phyloP scores from a whole-genome alignment of 2,888 invertebrate species.

The Plebejus argus region DNA sequence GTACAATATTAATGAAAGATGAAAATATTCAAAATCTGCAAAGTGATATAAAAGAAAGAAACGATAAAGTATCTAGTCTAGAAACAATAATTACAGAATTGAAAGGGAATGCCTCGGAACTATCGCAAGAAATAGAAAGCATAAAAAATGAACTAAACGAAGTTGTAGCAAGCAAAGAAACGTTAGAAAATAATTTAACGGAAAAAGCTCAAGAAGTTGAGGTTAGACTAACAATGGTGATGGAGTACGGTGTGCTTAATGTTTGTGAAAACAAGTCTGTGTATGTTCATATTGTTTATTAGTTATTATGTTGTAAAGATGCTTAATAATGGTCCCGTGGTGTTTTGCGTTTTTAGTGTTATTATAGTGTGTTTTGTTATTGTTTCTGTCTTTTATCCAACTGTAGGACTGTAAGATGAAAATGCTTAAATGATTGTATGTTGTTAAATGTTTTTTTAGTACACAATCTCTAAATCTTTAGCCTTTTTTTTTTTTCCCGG shows the following conservation, averaged over 20 bases:
- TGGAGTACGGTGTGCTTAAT: conserved; percentile 45
- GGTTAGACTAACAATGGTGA: conserved; percentile 51
- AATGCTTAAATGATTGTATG: neutral
- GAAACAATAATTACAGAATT: conserved; percentile 43
- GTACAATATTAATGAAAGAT: conserved; percentile 28
- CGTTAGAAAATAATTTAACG: neutral
- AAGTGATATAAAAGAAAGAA: conserved; percentile 45
- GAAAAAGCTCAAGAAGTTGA: conserved; percentile 48
- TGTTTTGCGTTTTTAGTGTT: neutral
- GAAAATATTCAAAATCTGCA: conserved; percentile 34
- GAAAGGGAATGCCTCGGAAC: conserved; percentile 33
- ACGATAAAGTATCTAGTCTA: conserved; percentile 45
- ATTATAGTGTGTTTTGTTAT: neutral
- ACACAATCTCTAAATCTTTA: neutral
- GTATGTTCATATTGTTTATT: neutral
- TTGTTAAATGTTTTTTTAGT: neutral
- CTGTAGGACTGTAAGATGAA: neutral
- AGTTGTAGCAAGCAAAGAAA: neutral
- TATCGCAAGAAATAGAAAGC: conserved; percentile 47
- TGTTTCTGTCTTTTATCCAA: neutral
- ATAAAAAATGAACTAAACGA: conserved; percentile 44
- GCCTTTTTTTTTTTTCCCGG: too few species aligned
- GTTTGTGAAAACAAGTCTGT: neutral
- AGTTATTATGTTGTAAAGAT: neutral
- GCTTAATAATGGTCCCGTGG: too few species aligned